phyloP scores from a whole-genome alignment of 2,797 vertebrate genomes.

The Phalloptychus januarius region DNA sequence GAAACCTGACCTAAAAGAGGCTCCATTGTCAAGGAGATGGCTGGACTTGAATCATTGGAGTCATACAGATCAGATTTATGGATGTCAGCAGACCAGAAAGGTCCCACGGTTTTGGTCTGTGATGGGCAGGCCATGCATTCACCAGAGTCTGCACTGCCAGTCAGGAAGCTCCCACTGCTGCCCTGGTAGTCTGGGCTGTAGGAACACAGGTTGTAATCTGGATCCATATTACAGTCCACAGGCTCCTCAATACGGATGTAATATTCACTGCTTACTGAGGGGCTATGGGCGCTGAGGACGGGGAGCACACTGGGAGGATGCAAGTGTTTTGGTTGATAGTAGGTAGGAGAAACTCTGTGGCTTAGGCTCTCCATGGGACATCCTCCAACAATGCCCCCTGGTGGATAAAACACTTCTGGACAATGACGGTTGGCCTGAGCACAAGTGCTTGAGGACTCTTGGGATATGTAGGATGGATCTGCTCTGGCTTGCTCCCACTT shows the following conservation, averaged over 20 bases:
- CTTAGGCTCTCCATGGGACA: constrained; percentile 75
- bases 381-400: constrained; percentile 78
- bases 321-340: constrained; percentile 85
- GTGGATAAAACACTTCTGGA: constrained; percentile 87
- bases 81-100: constrained; percentile 83
- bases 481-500: constrained; percentile 93
- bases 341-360: constrained; percentile 86
- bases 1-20: constrained; percentile 84
- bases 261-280: constrained; percentile 90
- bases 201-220: constrained; percentile 86
- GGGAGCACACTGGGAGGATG: constrained; percentile 87
- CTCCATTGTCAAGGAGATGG: constrained; percentile 89
- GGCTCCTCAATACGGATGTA: constrained; percentile 96
- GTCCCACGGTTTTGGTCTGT: constrained; percentile 60
- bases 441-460: constrained; percentile 69
- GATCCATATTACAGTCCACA: constrained; percentile 81
- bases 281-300: constrained; percentile 91
- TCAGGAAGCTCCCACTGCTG: constrained; percentile 80
- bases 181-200: constrained; percentile 84
- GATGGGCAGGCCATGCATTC: constrained; percentile 76
- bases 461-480: constrained; percentile 76
- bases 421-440: constrained; percentile 80
- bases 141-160: constrained; percentile 72
- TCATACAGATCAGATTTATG: constrained; percentile 75
- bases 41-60: constrained; percentile 83